These are phyloP conservation scores for Poeciliopsis prolifica DNA, from an alignment of 2,113 vertebrate genomes.

Conservation along the genomic window DNA sequence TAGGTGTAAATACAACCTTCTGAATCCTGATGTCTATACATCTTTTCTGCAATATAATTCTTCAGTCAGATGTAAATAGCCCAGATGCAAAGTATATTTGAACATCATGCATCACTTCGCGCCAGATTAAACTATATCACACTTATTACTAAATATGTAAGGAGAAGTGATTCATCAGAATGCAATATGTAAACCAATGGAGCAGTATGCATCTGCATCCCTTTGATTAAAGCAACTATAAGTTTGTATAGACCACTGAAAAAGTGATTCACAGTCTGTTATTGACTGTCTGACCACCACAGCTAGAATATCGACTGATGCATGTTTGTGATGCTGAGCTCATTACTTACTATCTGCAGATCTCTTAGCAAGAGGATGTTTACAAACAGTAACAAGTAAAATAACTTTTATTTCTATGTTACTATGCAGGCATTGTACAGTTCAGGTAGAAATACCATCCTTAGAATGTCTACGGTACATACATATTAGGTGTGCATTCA, in stretches of 20 bases:
- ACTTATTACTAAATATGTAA: slow-evolving; percentile 18
- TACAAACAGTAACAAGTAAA: neutral
- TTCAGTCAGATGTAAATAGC: neutral
- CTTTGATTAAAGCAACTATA: slow-evolving; percentile 41
- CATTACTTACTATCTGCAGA: slow-evolving; percentile 5
- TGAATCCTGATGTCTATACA: neutral
- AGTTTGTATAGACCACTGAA: slow-evolving; percentile 62
- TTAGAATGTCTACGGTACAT: slow-evolving; percentile 35
- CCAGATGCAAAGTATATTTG: neutral
- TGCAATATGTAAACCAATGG: slow-evolving; percentile 39
- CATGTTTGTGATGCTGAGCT: slow-evolving; percentile 40
- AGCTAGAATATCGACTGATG: slow-evolving; percentile 33
- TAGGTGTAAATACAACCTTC: neutral
- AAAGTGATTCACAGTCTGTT: slow-evolving; percentile 66
- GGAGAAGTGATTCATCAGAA: slow-evolving; percentile 49
- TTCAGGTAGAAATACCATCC: slow-evolving; percentile 21
- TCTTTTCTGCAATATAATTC: neutral
- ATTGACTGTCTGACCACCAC: slow-evolving; percentile 57
- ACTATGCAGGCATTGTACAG: slow-evolving; percentile 27
- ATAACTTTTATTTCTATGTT: neutral
- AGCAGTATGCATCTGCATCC: slow-evolving; percentile 30
- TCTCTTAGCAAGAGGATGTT: neutral
- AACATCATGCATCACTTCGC: neutral
- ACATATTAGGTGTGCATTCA: slow-evolving; percentile 25
- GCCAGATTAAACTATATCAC: slow-evolving; percentile 16